phyloP scores from a whole-genome alignment of 2,797 vertebrate species.

The Protonibea diacanthus region DNA sequence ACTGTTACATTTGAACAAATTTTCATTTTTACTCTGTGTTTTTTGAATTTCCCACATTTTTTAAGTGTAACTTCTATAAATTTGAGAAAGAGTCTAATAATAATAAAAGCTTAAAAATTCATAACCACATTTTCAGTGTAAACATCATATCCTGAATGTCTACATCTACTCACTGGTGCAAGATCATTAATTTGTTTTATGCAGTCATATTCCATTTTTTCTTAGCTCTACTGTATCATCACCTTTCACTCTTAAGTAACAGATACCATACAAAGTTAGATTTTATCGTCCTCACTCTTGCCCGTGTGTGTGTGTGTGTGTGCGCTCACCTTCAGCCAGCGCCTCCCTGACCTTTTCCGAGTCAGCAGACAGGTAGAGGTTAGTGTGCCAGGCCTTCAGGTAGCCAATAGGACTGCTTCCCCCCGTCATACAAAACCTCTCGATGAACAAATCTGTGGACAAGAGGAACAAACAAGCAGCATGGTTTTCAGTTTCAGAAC shows the following conservation, averaged over 20 bases:
- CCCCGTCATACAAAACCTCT: conserved; percentile 99
- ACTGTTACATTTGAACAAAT: no score
- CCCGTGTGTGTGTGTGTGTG: no score
- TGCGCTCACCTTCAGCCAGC: conserved; percentile 91
- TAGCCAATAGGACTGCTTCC: conserved; percentile 96
- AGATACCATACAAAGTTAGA: neutral
- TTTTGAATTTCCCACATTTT: no score
- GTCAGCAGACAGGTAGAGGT: conserved; percentile 97
- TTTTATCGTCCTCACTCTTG: no score
- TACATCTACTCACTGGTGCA: neutral
- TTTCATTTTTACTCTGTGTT: no score
- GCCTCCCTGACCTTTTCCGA: conserved; percentile 95
- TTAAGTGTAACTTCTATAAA: no score
- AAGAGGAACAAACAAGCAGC: conserved; percentile 29
- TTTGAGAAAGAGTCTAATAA: neutral
- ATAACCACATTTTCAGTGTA: neutral
- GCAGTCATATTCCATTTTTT: neutral
- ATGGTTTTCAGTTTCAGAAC: conserved; percentile 26
- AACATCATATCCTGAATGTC: no score
- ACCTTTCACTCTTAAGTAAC: neutral
- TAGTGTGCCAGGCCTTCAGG: conserved; percentile 97
- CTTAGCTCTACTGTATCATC: neutral
- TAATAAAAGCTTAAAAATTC: neutral
- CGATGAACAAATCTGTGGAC: conserved; percentile 92
- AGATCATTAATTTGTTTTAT: neutral